phyloP scores from a whole-genome alignment of 2,888 invertebrate species.

The Plebejus melissa region DNA sequence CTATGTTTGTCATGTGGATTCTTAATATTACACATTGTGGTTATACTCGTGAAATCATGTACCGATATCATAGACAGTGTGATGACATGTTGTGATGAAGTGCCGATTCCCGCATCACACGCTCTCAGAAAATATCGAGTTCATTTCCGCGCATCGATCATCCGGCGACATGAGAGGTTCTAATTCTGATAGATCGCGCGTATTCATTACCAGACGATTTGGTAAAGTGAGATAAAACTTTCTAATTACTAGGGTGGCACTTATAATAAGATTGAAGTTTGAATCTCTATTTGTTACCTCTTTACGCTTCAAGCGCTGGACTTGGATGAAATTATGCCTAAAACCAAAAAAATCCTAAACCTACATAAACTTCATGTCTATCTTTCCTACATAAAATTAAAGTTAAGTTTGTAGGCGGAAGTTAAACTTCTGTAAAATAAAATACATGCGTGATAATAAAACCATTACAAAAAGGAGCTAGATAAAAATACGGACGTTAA shows the following conservation, averaged over 20 bases:
- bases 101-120: conserved; percentile 58
- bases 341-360: no score
- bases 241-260: not conserved
- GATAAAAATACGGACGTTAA: conserved; percentile 30
- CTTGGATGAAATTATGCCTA: no score
- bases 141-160: conserved; percentile 78
- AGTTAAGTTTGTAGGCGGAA: no score
- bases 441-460: not conserved
- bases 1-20: not conserved
- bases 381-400: no score
- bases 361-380: no score
- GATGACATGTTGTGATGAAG: conserved; percentile 47
- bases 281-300: not conserved
- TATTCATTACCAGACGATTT: conserved; percentile 55
- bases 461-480: conserved; percentile 27
- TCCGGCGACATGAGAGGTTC: conserved; percentile 66
- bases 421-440: not conserved
- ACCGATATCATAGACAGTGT: conserved; percentile 35
- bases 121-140: conserved; percentile 73
- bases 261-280: not conserved
- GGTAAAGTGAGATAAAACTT: conserved; percentile 36
- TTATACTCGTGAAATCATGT: not conserved
- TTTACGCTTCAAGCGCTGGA: not conserved
- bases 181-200: conserved; percentile 75
- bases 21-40: not conserved